phyloP scores from a whole-genome alignment of 2,888 invertebrate genomes.

The Latheticus oryzae region DNA sequence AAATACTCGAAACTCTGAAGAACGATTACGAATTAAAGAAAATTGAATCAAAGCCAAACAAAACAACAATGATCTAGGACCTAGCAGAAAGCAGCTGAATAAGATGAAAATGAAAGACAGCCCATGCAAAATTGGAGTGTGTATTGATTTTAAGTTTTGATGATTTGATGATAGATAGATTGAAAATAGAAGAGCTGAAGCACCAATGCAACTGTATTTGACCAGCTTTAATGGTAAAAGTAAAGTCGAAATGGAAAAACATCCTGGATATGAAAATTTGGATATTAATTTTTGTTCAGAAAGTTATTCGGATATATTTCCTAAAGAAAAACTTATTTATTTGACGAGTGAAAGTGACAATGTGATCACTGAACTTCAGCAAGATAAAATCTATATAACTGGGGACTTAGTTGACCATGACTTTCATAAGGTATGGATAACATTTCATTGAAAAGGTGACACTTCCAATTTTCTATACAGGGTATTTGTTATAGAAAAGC shows the following conservation, averaged over 20 bases:
- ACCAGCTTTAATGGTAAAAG: constrained; percentile 83
- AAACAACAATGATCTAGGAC: constrained; percentile 79
- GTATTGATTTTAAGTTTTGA: constrained; percentile 94
- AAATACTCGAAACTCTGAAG: constrained; percentile 65
- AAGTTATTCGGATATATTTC: constrained; percentile 77
- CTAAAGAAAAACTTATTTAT: constrained; percentile 85
- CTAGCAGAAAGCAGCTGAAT: constrained; percentile 84
- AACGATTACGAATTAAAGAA: constrained; percentile 74
- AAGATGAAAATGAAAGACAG: constrained; percentile 75
- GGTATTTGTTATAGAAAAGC: constrained; percentile 90
- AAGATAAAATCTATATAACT: constrained; percentile 89
- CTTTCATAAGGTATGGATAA: constrained; percentile 79
- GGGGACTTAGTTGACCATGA: constrained; percentile 99
- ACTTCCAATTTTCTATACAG: constrained; percentile 62
- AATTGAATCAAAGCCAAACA: constrained; percentile 77
- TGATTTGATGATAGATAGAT: constrained; percentile 86
- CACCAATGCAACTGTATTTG: constrained; percentile 86
- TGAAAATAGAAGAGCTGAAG: constrained; percentile 82
- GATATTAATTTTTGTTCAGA: constrained; percentile 82
- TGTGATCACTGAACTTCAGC: constrained; percentile 79
- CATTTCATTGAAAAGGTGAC: not conserved
- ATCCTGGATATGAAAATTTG: constrained; percentile 93
- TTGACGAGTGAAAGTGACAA: constrained; percentile 95
- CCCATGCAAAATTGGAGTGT: constrained; percentile 76
- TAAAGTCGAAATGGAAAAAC: constrained; percentile 79